Evolutionary conservation across 2,888 invertebrate species (phyloP).

Genomic region (Gibbula magus): DNA sequence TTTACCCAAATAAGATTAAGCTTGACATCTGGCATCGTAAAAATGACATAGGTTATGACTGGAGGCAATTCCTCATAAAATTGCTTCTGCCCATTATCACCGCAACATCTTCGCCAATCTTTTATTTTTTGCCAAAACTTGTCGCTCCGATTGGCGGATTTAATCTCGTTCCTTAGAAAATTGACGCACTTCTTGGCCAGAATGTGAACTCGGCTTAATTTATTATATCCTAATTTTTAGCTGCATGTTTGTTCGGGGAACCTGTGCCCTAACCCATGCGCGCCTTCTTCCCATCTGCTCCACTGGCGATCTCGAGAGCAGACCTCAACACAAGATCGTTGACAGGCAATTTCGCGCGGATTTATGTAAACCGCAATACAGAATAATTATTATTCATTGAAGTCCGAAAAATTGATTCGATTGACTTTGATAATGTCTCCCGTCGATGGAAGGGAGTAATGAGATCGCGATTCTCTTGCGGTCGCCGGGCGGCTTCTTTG

Average conservation of each 20-base stretch:
- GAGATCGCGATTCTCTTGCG: neutral
- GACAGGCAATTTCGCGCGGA: slow-evolving; percentile 30
- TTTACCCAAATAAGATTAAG: slow-evolving; percentile 13
- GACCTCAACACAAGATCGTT: neutral
- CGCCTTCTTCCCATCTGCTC: neutral
- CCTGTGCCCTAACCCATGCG: neutral
- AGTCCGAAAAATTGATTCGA: slow-evolving; percentile 30
- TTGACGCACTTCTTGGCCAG: neutral
- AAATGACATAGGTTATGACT: slow-evolving; percentile 11
- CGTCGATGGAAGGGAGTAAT: neutral
- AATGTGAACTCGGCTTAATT: slow-evolving; percentile 5
- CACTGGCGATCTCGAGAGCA: neutral
- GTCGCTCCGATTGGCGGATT: slow-evolving; percentile 13
- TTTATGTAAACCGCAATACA: slow-evolving; percentile 30
- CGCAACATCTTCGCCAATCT: neutral
- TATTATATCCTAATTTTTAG: slow-evolving; percentile 13
- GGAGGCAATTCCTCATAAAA: neutral
- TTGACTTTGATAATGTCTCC: slow-evolving; percentile 30
- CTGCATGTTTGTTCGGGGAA: slow-evolving; percentile 6
- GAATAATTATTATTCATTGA: slow-evolving; percentile 31
- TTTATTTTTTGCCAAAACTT: slow-evolving; percentile 8
- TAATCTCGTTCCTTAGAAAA: slow-evolving; percentile 10
- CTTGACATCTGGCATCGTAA: slow-evolving; percentile 11
- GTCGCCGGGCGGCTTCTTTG: neutral
- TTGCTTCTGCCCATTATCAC: slow-evolving; percentile 5